A percentile compares a stretch with the other conserved stretches of the same genome.
phyloP scores from a whole-genome alignment of 2,888 invertebrate genomes.

The Anthrax anthrax region DNA sequence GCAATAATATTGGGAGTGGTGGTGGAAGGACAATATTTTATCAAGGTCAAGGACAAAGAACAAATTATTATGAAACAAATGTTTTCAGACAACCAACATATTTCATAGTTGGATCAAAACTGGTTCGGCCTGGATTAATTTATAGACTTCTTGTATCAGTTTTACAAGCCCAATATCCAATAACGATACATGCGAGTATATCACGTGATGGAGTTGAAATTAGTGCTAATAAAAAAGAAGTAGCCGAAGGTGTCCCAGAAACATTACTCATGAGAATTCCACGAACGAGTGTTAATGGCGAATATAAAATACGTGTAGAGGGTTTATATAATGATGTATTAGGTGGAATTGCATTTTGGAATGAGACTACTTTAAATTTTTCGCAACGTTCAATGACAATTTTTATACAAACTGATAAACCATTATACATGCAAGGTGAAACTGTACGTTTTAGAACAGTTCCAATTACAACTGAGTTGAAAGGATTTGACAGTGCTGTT shows the following conservation, averaged over 20 bases:
- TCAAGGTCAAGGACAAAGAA: neutral
- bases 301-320: constrained; percentile 72
- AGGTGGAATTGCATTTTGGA: constrained; percentile 78
- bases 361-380: constrained; percentile 73
- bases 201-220: constrained; percentile 82
- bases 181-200: constrained; percentile 77
- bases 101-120: constrained; percentile 80
- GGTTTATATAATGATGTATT: constrained; percentile 51
- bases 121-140: constrained; percentile 82
- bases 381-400: constrained; percentile 87
- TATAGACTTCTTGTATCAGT: constrained; percentile 79
- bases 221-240: constrained; percentile 63
- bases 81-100: constrained; percentile 43
- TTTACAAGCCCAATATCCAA: constrained; percentile 59
- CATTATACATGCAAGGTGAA: constrained; percentile 87
- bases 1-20: neutral
- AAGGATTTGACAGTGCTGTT: constrained; percentile 78
- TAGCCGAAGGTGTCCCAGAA: constrained; percentile 76
- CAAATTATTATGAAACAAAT: neutral
- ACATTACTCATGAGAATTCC: constrained; percentile 85
- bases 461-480: constrained; percentile 83
- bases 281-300: constrained; percentile 64
- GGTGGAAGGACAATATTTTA: neutral
- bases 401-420: constrained; percentile 89
- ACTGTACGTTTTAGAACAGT: constrained; percentile 80